These are phyloP conservation scores for Tetrax tetrax DNA, from an alignment of 2,113 vertebrate genomes.

Conservation along the genomic window DNA sequence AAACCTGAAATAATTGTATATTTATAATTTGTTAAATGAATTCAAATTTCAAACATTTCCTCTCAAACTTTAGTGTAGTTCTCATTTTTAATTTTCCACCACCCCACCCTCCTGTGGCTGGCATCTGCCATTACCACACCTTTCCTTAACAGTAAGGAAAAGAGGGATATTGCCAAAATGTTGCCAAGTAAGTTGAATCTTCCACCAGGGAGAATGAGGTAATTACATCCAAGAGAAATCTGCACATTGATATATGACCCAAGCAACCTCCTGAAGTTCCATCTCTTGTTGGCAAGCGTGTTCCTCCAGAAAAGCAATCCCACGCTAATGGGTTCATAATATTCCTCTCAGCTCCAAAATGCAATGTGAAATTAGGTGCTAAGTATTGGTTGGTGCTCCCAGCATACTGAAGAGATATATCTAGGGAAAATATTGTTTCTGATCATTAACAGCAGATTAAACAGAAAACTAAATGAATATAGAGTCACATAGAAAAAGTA, in stretches of 20 bases:
- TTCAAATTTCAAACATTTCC: neutral
- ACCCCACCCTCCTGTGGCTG: neutral
- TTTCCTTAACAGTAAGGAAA: neutral
- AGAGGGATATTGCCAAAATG: neutral
- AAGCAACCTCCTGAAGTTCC: slow-evolving; percentile 16
- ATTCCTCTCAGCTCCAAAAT: neutral
- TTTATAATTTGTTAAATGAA: neutral
- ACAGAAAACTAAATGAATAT: too few species aligned
- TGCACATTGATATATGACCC: slow-evolving; percentile 19
- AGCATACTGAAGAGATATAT: neutral
- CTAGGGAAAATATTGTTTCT: neutral
- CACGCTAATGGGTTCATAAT: neutral
- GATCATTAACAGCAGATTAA: neutral
- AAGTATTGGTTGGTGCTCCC: neutral
- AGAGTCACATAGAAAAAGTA: neutral
- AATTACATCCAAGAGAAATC: neutral
- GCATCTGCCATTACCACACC: neutral
- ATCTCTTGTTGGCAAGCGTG: neutral
- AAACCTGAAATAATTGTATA: neutral
- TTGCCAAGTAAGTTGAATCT: neutral
- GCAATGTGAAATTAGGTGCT: neutral
- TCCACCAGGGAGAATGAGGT: neutral
- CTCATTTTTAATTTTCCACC: neutral
- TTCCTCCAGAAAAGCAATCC: neutral
- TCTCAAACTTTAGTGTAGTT: neutral